Evolutionary conservation across 2,888 invertebrate species (phyloP).

Genomic region (Agrotis exclamationis): DNA sequence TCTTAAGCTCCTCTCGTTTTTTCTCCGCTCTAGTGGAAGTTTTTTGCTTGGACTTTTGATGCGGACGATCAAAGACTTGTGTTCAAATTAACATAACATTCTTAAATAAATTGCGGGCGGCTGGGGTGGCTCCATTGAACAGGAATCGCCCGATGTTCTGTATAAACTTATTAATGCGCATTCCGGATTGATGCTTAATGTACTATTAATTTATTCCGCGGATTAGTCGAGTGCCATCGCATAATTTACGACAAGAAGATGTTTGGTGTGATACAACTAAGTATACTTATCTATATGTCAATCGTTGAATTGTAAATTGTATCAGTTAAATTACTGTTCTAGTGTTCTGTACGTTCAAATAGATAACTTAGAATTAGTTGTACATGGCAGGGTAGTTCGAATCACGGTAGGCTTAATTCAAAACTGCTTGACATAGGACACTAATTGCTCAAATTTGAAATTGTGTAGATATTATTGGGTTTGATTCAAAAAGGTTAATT

Average conservation of each 20-base stretch:
- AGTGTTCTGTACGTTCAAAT: neutral
- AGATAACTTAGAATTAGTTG: neutral
- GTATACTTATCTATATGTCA: slow-evolving; percentile 10
- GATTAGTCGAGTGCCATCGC: slow-evolving; percentile 81
- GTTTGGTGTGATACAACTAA: slow-evolving; percentile 43
- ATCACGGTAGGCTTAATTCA: too few species aligned
- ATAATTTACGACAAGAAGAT: slow-evolving; percentile 73
- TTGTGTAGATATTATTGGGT: neutral
- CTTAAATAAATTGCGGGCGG: slow-evolving; percentile 90
- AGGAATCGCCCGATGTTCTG: slow-evolving; percentile 74
- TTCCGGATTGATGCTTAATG: slow-evolving; percentile 84
- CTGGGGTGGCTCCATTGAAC: slow-evolving; percentile 78
- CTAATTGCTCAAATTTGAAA: neutral
- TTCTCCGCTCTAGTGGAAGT: slow-evolving; percentile 86
- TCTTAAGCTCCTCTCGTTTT: slow-evolving; percentile 90
- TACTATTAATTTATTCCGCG: slow-evolving; percentile 86
- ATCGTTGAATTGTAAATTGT: slow-evolving; percentile 7
- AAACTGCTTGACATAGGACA: neutral
- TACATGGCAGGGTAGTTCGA: too few species aligned
- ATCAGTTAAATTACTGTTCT: slow-evolving; percentile 14
- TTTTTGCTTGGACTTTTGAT: slow-evolving; percentile 90
- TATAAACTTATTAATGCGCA: slow-evolving; percentile 88
- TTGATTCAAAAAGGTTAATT: neutral
- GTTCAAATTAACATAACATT: slow-evolving; percentile 91
- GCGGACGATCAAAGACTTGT: slow-evolving; percentile 91